phyloP scores from a whole-genome alignment of 2,888 invertebrate species.

The Globia sparganii region DNA sequence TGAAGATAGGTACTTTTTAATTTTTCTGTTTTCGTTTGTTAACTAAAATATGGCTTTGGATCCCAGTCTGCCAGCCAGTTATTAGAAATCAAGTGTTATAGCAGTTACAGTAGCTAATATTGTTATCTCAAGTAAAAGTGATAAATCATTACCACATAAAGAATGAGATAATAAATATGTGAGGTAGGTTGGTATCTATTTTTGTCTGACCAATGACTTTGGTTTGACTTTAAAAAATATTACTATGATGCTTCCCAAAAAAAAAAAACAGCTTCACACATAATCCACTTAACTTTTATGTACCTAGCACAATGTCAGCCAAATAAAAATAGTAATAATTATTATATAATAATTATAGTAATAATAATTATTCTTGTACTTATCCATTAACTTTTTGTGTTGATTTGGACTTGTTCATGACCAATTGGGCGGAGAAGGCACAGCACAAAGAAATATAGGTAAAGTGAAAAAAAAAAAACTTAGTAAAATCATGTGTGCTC shows the following conservation, averaged over 20 bases:
- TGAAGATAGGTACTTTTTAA: not conserved
- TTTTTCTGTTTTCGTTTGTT: not conserved
- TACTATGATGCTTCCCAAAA: too few relatives aligned
- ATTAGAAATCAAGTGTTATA: not conserved
- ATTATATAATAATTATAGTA: too few relatives aligned
- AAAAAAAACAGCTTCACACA: not conserved
- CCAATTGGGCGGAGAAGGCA: not conserved
- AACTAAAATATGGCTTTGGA: not conserved
- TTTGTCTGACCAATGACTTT: conserved; percentile 8
- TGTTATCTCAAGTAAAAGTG: not conserved
- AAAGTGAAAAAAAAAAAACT: not conserved
- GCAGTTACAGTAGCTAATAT: not conserved
- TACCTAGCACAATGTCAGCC: not conserved
- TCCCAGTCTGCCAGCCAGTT: not conserved
- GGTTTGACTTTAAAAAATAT: not conserved
- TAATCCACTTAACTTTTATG: not conserved
- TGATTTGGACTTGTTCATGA: not conserved
- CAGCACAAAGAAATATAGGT: not conserved
- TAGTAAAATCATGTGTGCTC: not conserved
- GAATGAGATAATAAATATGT: not conserved
- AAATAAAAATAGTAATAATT: too few relatives aligned
- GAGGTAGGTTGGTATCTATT: not conserved
- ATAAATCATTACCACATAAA: not conserved
- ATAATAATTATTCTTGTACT: not conserved
- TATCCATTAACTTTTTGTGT: not conserved